phyloP scores from a whole-genome alignment of 2,113 vertebrate genomes.

The Anarrhichthys ocellatus region DNA sequence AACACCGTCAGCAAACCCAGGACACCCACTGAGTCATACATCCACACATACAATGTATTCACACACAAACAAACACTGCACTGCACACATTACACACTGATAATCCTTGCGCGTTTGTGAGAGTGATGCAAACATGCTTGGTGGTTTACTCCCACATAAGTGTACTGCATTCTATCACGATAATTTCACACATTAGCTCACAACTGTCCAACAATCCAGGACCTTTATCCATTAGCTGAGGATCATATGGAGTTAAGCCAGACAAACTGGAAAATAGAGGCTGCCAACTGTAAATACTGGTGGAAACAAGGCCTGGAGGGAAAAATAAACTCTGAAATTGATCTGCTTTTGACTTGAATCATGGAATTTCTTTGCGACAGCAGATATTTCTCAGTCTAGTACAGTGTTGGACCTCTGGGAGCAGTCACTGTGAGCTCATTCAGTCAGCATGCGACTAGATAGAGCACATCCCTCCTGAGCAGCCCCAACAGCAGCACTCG shows the following conservation, averaged over 20 bases:
- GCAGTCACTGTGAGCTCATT: constrained; percentile 38
- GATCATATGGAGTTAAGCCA: constrained; percentile 10
- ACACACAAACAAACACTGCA: constrained; percentile 26
- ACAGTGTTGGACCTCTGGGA: constrained; percentile 7
- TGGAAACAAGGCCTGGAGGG: neutral
- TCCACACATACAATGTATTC: neutral
- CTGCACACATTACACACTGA: constrained; percentile 20
- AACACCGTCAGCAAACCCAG: constrained; percentile 72
- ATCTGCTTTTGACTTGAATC: constrained; percentile 18
- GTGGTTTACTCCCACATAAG: constrained; percentile 28
- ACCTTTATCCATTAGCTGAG: neutral
- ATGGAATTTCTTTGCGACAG: constrained; percentile 15
- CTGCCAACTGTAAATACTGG: constrained; percentile 18
- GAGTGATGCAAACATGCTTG: constrained; percentile 19
- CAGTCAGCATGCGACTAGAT: constrained; percentile 38
- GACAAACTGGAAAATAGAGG: constrained; percentile 15
- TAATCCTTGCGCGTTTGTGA: neutral
- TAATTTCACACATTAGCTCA: constrained; percentile 11
- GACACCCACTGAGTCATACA: constrained; percentile 68
- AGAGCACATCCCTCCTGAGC: constrained; percentile 24
- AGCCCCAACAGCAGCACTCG: constrained; percentile 41
- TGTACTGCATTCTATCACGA: constrained; percentile 5
- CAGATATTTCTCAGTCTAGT: constrained; percentile 5
- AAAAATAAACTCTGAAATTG: neutral
- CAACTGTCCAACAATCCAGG: neutral